Evolutionary conservation across 2,888 invertebrate genomes (phyloP), one percentile per base, ranked within the genome.

Genomic region (Lottia gigantea): DNA sequence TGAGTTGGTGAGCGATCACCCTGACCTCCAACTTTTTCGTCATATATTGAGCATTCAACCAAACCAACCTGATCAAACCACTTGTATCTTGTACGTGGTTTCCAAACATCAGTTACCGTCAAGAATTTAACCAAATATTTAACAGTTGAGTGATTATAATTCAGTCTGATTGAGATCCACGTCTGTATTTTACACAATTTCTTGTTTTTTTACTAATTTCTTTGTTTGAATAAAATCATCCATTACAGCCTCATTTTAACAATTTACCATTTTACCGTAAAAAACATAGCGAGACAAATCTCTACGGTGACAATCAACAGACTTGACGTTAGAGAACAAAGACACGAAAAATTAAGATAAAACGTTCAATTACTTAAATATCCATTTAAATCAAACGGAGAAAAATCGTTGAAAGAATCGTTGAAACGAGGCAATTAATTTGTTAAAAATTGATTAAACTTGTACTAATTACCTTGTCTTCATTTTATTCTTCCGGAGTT

Each of bases 341-440:
- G 55, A 55, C 55, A 55, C 12, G 19, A 19, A 19, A n/a, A 19
- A 55, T 55, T 55, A 55, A 55, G 55, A 55, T 55, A 55, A 55
- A 55, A 55, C 11, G 55, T 55, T 19, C 55, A 55, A 55, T 55
- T 55, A 55, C 19, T 55, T 55, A 55, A 55, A 55, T 55, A 55
- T 55, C 55, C 55, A 55, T 55, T 55, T 55, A 23, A 55, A 55
- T 55, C 19, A 55, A 19, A 55, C 19, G 23, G 19, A 55, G 55
- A 55, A 23, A 55, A 19, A 23, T 55, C 6, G 19, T 55, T 11
- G 55, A 19, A 55, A 55, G 55, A 55, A 11, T 23, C 15, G 19
- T 55, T 12, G 19, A 23, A 55, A 55, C 19, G 15, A 8, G 23
- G 19, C 55, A 55, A 55, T 55, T 55, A 12, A 55, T 23, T 23